Percentiles rank a stretch among this genome's conserved stretches.
phyloP scores from a whole-genome alignment of 2,113 vertebrate genomes.

The Antechinus flavipes region DNA sequence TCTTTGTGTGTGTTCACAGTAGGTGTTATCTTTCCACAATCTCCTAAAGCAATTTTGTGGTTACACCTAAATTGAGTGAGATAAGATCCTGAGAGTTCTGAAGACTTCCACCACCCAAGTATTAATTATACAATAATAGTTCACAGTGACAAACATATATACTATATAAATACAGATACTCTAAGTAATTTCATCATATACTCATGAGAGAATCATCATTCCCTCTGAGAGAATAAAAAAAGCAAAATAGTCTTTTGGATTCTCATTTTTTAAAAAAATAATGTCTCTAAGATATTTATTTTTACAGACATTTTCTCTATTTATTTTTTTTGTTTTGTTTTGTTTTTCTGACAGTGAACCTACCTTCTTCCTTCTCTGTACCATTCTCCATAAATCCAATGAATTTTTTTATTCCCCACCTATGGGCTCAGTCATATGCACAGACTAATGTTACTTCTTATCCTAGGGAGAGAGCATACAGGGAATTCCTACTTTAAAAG shows the following conservation, averaged over 20 bases:
- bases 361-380: neutral
- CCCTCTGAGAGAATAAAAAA: neutral
- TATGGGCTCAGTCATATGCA: neutral
- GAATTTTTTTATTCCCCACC: neutral
- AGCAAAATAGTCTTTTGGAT: neutral
- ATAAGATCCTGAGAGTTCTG: neutral
- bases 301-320: neutral
- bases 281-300: neutral
- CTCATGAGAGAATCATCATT: conserved; percentile 10
- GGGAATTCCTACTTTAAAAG: neutral
- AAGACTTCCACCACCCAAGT: neutral
- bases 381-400: neutral
- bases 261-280: neutral
- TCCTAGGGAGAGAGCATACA: neutral
- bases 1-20: neutral
- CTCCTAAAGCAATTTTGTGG: neutral
- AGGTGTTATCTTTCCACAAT: neutral
- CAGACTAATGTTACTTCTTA: neutral
- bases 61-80: neutral
- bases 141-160: neutral
- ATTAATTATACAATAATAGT: neutral
- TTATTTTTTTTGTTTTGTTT: neutral
- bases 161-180: neutral
- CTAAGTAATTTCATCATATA: neutral
- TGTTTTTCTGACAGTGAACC: neutral